Evolutionary conservation across 2,888 invertebrate genomes (phyloP).

Genomic region (Stegana nigrithorax): DNA sequence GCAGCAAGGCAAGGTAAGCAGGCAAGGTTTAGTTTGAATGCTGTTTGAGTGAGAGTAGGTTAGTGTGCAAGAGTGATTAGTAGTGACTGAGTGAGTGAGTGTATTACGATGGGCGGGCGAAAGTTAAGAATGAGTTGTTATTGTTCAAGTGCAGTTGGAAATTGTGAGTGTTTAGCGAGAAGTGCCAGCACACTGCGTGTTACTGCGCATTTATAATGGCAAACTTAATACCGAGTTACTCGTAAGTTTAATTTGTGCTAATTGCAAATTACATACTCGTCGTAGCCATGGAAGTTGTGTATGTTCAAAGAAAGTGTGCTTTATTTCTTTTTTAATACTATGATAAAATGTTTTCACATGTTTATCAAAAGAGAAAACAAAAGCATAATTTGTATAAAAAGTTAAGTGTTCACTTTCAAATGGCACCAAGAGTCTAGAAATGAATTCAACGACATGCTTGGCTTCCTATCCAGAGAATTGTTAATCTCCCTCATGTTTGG

Average conservation of each 20-base stretch:
- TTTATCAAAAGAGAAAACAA: background rate
- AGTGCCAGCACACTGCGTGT: no score
- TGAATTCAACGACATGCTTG: constrained; percentile 15
- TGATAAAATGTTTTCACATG: background rate
- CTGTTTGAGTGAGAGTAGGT: background rate
- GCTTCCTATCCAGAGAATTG: constrained; percentile 12
- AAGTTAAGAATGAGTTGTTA: no score
- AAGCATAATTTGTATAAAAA: background rate
- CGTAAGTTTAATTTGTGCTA: no score
- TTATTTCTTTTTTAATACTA: background rate
- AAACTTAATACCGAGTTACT: no score
- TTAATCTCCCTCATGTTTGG: constrained; percentile 8
- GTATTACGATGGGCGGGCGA: no score
- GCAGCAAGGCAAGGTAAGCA: background rate
- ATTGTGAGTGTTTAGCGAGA: no score
- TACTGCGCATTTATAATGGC: no score
- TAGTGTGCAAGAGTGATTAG: background rate
- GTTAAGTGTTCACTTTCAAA: background rate
- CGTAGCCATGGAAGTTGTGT: no score
- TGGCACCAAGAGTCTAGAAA: constrained; percentile 17
- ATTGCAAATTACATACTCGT: no score
- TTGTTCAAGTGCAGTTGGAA: no score
- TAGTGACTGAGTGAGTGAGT: background rate
- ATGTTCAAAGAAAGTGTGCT: no score
- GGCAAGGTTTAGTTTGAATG: background rate